Conservation (phyloP, 2,113 vertebrate genomes). For the Monopterus albus region DNA sequence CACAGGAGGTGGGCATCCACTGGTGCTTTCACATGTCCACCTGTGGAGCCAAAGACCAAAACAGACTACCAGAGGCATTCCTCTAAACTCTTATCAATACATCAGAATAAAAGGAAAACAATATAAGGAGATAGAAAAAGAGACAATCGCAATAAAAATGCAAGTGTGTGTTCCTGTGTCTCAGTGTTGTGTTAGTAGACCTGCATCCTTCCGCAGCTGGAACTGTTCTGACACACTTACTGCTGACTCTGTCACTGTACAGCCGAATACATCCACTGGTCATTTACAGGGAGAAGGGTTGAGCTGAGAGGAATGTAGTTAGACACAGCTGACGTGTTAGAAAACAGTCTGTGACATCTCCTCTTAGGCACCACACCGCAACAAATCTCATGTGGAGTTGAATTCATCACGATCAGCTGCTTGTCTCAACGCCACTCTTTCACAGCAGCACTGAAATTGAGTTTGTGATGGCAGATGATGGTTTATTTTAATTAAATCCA, state of each 20-base stretch:
- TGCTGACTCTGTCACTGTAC: slow-evolving; percentile 41
- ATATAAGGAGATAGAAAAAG: no score
- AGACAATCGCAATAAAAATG: neutral
- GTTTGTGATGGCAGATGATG: slow-evolving; percentile 12
- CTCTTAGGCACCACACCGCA: neutral
- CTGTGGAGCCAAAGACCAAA: slow-evolving; percentile 1
- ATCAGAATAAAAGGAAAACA: neutral
- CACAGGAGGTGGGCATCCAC: slow-evolving; percentile 29
- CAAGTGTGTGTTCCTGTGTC: neutral
- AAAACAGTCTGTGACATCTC: slow-evolving; percentile 1
- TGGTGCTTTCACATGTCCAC: slow-evolving; percentile 33
- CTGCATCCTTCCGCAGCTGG: neutral
- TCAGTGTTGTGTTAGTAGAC: neutral
- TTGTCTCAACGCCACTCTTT: neutral
- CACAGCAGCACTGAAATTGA: slow-evolving; percentile 28
- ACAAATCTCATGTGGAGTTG: slow-evolving; percentile 9
- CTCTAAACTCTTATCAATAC: neutral
- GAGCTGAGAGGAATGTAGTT: slow-evolving; percentile 15
- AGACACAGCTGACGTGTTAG: slow-evolving; percentile 34
- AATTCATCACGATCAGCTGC: slow-evolving; percentile 8
- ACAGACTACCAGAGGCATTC: neutral
- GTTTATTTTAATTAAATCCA: slow-evolving; percentile 15
- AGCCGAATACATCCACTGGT: slow-evolving; percentile 18
- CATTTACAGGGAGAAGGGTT: slow-evolving; percentile 20
- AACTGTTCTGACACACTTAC: neutral